These are phyloP conservation scores for Lontra canadensis DNA, from an alignment of 2,113 vertebrate species.

Conservation along the genomic window DNA sequence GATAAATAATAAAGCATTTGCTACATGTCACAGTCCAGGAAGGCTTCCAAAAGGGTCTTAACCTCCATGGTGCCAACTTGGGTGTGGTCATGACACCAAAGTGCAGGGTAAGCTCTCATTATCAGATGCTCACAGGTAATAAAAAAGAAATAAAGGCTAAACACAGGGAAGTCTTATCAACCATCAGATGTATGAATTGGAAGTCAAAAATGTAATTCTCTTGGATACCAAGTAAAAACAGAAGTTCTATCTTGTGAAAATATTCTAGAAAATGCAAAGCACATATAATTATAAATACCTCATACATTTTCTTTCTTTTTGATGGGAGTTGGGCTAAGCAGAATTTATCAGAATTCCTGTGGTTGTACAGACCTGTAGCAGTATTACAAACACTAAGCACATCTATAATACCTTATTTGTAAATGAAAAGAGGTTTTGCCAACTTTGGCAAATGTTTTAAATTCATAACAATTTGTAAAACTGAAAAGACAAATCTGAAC, in stretches of 20 bases:
- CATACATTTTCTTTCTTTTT: not conserved
- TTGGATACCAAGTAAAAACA: not conserved
- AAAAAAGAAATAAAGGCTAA: not conserved
- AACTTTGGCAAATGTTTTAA: not conserved
- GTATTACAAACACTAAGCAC: not conserved
- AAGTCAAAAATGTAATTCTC: not conserved
- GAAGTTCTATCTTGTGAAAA: not conserved
- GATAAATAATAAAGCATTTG: not conserved
- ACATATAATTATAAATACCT: not conserved
- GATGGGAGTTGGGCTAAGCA: not conserved
- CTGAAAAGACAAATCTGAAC: not conserved
- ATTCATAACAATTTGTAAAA: not conserved
- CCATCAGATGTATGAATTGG: not conserved
- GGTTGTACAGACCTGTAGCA: not conserved
- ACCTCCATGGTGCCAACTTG: not conserved
- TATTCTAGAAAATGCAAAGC: not conserved
- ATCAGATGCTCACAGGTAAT: not conserved
- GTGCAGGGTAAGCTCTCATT: not conserved
- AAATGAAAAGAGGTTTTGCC: not conserved
- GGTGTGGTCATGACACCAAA: not conserved
- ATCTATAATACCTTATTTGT: not conserved
- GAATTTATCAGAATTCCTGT: not conserved
- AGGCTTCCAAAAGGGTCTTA: not conserved
- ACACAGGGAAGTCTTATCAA: not conserved
- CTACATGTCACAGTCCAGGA: not conserved